Percentiles rank a stretch among this genome's conserved stretches.
These are phyloP conservation scores for Dryomyza anilis DNA, from an alignment of 2,888 invertebrate genomes.

Conservation along the genomic window DNA sequence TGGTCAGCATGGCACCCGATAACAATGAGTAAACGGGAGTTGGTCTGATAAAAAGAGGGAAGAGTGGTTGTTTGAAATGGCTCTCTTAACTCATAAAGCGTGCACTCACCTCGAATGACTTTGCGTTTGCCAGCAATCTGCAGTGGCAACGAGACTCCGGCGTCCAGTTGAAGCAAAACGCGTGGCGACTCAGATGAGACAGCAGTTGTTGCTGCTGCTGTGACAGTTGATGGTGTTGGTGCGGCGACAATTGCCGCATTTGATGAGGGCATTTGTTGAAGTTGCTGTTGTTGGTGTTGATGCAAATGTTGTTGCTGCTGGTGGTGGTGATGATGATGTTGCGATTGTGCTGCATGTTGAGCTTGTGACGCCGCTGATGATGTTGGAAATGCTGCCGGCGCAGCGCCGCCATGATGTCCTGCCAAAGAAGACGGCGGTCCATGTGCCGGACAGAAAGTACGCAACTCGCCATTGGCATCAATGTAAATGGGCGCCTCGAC, in stretches of 20 bases:
- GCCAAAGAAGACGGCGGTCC: constrained; percentile 46
- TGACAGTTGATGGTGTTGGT: constrained; percentile 21
- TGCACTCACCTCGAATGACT: constrained; percentile 73
- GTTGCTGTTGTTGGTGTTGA: constrained; percentile 28
- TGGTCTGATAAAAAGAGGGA: too few species aligned
- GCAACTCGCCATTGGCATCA: constrained; percentile 67
- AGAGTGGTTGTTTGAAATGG: too few species aligned
- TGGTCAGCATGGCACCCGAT: constrained; percentile 51
- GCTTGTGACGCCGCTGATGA: constrained; percentile 29
- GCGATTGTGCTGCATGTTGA: constrained; percentile 22
- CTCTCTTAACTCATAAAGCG: constrained; percentile 54
- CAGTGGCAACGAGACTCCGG: constrained; percentile 77
- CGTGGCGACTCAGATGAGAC: constrained; percentile 51
- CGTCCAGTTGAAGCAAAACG: constrained; percentile 74
- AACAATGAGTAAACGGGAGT: too few species aligned
- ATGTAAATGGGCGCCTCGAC: constrained; percentile 67
- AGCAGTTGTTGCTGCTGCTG: constrained; percentile 26
- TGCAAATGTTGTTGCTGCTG: constrained; percentile 32
- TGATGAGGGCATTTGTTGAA: constrained; percentile 22
- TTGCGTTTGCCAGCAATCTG: constrained; percentile 77
- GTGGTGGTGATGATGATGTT: constrained; percentile 28
- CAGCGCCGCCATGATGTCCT: constrained; percentile 26
- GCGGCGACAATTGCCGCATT: neutral
- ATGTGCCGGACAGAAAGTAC: constrained; percentile 61
- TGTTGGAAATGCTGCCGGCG: constrained; percentile 17